Conservation (phyloP, 30 jellyfish, hydroid and myxozoan genomes). For the Nemopilema nomurai region DNA sequence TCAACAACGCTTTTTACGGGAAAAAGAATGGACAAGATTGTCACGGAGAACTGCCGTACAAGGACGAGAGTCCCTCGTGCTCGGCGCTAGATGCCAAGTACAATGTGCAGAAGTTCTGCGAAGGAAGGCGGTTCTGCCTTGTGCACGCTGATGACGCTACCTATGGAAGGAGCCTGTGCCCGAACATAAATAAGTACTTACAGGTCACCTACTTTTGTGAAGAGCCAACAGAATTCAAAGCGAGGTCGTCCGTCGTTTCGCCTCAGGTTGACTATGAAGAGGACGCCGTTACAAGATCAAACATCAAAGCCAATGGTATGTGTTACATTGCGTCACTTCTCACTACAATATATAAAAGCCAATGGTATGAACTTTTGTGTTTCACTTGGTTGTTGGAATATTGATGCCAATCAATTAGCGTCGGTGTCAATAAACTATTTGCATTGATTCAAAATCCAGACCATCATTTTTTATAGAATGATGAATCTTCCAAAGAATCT, state of each 20-base stretch:
- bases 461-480: no score
- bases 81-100: conserved; percentile 96
- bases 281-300: conserved; percentile 93
- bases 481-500: no score
- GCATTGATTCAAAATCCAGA: no score
- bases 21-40: conserved; percentile 94
- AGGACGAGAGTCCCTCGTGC: conserved; percentile 97
- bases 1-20: conserved; percentile 92
- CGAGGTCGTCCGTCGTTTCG: conserved; percentile 64
- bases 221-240: conserved; percentile 61
- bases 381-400: no score
- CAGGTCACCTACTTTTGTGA: conserved; percentile 81
- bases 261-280: conserved; percentile 93
- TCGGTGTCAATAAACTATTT: no score
- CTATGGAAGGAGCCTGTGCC: conserved; percentile 92
- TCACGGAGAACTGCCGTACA: conserved; percentile 79
- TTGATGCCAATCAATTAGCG: no score
- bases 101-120: conserved; percentile 84
- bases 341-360: no score
- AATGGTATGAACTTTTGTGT: no score
- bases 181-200: conserved; percentile 87
- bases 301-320: conserved; percentile 59
- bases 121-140: conserved; percentile 86
- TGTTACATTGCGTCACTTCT: background rate
- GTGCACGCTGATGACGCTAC: conserved; percentile 87